Base-by-base conservation (phyloP, 2,113 vertebrate species). In the Lichenostomus cassidix region DNA sequence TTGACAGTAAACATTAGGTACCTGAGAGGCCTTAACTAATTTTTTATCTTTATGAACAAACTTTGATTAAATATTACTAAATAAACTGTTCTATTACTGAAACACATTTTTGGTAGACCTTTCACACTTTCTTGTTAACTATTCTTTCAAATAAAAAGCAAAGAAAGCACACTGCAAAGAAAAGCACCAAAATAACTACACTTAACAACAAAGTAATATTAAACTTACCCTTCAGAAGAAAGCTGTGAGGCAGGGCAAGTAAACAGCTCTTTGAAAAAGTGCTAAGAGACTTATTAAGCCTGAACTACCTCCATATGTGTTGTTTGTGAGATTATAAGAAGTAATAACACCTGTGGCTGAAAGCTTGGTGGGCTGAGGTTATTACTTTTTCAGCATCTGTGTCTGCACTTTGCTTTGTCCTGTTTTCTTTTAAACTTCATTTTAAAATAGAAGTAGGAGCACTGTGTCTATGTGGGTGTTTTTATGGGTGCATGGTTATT, bases 231-330 rank as follows among this genome's bases (percentile, higher is more conserved):
- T 79, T 79, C 69, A 82, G 52, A 69, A 60, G 24, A 53, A 81
- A 55, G 20, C 20, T 56, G 5, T 2, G 8, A 8, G 1, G 1
- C 1, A 62, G 9, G 6, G 12, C 44, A 49, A 53, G 17, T 2
- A 49, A 49, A 23, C 27, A 75, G 23, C 13, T 74, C 18, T 37
- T 41, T 5, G 21, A 65, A 58, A 65, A 68, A 50, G 22, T 65
- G 8, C 81, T 68, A 25, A 25, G 22, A 53, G 41, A 37, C 15
- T 7, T 8, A 11, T 33, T 10, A 59, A 60, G 33, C 33, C 8
- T 27, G 4, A 41, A 39, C 14, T 13, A 23, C 22, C 29, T 84
- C 62, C 70, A n/a, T 20, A 17, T 49, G 70, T 1, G 7, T 11
- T 35, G 11, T 46, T 58, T 63, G 25, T 31, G 88, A 53, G 27